These are phyloP conservation scores for Plebejus anna DNA, from an alignment of 2,888 invertebrate genomes.

Conservation along the genomic window DNA sequence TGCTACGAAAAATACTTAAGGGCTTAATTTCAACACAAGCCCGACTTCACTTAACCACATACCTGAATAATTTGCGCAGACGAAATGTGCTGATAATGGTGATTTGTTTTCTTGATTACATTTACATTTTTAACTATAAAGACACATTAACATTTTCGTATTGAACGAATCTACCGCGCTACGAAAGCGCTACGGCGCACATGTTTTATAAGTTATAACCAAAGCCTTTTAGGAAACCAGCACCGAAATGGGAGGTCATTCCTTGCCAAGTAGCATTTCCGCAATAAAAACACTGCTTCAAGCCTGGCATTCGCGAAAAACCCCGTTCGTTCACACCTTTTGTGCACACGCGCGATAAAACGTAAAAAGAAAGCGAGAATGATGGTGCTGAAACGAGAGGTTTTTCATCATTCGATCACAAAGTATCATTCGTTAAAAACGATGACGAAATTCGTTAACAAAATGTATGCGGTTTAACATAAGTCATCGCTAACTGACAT, in stretches of 20 bases:
- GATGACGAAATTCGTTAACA: no score
- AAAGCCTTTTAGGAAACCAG: neutral
- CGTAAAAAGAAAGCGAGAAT: conserved; percentile 8
- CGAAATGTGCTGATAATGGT: neutral
- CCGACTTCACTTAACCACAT: neutral
- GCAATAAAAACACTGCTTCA: neutral
- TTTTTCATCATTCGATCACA: neutral
- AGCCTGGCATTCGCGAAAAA: conserved; percentile 3
- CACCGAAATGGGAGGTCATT: neutral
- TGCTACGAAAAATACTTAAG: conserved; percentile 10
- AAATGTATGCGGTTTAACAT: no score
- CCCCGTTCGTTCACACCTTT: conserved; percentile 1
- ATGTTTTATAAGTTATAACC: neutral
- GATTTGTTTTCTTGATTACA: no score
- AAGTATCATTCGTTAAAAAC: no score
- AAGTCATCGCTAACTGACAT: no score
- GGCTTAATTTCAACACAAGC: neutral
- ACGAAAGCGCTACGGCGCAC: neutral
- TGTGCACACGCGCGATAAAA: conserved; percentile 7
- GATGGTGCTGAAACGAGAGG: neutral
- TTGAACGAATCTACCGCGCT: neutral
- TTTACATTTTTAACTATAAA: neutral
- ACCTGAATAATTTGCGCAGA: neutral
- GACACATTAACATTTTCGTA: neutral
- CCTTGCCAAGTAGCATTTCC: neutral